phyloP scores from a whole-genome alignment of 2,797 vertebrate genomes.

The Pangasius djambal region DNA sequence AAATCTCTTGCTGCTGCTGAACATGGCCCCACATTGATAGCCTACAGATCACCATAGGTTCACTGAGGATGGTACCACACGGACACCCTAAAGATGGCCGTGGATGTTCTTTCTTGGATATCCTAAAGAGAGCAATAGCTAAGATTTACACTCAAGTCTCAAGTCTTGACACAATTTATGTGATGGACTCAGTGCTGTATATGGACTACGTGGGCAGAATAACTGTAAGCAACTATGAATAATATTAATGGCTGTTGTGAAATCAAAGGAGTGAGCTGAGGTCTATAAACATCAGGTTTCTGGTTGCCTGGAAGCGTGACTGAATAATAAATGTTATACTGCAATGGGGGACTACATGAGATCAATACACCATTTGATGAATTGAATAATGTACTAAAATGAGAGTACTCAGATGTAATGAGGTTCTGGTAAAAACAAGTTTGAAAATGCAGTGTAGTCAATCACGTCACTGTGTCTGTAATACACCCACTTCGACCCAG shows the following conservation, averaged over 20 bases:
- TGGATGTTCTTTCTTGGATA: no score
- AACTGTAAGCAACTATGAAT: background rate
- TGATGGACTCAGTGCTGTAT: background rate
- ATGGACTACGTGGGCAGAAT: background rate
- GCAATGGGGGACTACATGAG: background rate
- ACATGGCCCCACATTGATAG: no score
- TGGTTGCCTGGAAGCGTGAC: background rate
- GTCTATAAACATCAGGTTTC: background rate
- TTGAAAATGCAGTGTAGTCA: constrained; percentile 5
- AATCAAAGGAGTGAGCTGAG: background rate
- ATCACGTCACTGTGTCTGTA: background rate
- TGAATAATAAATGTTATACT: background rate
- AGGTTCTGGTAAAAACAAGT: background rate
- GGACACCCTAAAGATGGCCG: no score
- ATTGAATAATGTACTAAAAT: background rate
- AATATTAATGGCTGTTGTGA: background rate
- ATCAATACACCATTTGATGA: background rate
- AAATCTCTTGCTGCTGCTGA: no score
- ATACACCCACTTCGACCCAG: background rate
- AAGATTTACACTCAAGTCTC: no score
- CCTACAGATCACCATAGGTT: no score
- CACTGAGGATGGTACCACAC: no score
- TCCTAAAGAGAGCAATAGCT: no score
- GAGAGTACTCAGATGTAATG: background rate
- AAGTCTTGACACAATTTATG: background rate